Percentiles rank a stretch among this genome's conserved stretches.
phyloP scores from a whole-genome alignment of 2,113 vertebrate genomes.

The Serinus canaria region DNA sequence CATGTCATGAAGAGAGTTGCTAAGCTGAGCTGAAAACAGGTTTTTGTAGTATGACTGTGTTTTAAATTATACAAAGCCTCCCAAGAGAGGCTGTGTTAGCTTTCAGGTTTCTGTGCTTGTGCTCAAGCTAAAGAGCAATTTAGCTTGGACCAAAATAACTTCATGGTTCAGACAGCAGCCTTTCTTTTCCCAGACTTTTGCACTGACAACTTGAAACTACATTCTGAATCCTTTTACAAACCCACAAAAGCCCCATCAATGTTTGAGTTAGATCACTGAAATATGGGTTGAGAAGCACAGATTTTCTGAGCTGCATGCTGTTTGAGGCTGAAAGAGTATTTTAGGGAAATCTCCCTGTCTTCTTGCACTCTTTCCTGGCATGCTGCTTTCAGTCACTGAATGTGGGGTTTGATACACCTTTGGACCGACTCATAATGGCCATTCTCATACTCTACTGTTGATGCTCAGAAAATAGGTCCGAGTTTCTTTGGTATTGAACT shows the following conservation, averaged over 20 bases:
- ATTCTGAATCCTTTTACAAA: background rate
- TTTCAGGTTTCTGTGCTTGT: background rate
- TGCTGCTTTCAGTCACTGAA: background rate
- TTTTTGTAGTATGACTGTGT: background rate
- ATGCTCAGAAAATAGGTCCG: background rate
- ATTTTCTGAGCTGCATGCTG: background rate
- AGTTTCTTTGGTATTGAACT: background rate
- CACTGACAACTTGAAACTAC: background rate
- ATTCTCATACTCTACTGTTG: background rate
- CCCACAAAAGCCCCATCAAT: background rate
- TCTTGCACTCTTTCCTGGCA: background rate
- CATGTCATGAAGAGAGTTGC: background rate
- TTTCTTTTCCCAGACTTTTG: background rate
- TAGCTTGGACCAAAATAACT: slow-evolving; percentile 3
- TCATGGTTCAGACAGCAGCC: background rate
- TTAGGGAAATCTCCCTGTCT: background rate
- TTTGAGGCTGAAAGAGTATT: background rate
- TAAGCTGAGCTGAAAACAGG: background rate
- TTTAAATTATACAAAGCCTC: slow-evolving; percentile 31
- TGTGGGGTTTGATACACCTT: background rate
- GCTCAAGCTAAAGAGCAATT: background rate
- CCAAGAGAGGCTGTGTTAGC: background rate
- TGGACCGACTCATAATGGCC: background rate
- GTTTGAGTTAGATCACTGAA: slow-evolving; percentile 7
- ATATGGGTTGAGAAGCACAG: background rate